Base-by-base conservation (phyloP, 1,140 invertebrate genomes). In the Eurosta solidaginis region DNA sequence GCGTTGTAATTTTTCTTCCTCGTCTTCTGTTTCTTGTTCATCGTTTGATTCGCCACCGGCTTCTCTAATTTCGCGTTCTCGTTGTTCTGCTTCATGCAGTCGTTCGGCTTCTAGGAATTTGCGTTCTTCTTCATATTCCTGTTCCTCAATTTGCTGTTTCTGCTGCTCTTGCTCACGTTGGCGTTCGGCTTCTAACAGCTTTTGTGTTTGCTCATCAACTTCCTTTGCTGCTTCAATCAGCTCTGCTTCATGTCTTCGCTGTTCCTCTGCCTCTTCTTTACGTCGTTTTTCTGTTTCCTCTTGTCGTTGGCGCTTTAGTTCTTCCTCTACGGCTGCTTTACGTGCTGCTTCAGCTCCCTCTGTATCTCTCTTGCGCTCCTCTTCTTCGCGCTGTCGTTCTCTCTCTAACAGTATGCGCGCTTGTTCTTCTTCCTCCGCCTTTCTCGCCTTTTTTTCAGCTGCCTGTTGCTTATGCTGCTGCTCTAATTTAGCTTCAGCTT, bases 401-500 rank as follows among this genome's bases (percentile, higher is more conserved):
- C n/a, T n/a, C n/a, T 27, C 50, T 3, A 10, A 7, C 22, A 12
- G 20, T 25, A 50, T 2, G 6, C 76, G 44, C 10, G 59, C 44
- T 25, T 12, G 1, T 50, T 75, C 47, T 52, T 74, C 45, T 54
- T 73, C 74, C 77, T 36, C 78, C 79, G 22, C 75, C 36, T 74
- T 75, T 12, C 52, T 40, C 22, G 20, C 44, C 14, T 9, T 25
- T 47, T 78, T n/a, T 54, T 79, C 78, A 7, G 77, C 78, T n/a
- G 76, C 76, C 73, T 80, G n/a, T 54, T 7, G 63, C 76, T 76
- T 81, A 14, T 50, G 63, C 9, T 82, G 79, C 40, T 79, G 78
- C 14, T 27, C 78, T 77, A 83, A 76, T 17, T 77, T 76, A 2
- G 77, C 81, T 36, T 86, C 85, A 25, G 85, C 85, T 45, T 84